Conservation (phyloP, 1,140 invertebrate genomes). For the Sinonovacula constricta region DNA sequence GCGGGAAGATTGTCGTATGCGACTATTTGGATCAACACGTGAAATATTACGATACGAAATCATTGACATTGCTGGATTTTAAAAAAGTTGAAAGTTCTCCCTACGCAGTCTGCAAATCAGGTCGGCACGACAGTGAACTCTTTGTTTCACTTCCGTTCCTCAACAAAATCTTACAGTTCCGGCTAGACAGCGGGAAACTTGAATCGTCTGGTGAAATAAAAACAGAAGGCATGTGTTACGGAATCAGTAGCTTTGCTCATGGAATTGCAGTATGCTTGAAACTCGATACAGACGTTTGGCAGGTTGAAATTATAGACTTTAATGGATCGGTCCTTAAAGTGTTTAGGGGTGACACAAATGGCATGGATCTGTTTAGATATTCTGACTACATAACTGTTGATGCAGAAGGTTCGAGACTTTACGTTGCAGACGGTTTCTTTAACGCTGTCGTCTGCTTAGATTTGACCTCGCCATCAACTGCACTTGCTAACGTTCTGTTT, state of each 20-base stretch:
- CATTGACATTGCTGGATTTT: constrained; percentile 30
- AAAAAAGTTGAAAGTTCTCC: constrained; percentile 10
- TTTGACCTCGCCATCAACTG: constrained; percentile 24
- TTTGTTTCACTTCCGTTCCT: constrained; percentile 35
- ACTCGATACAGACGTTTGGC: constrained; percentile 32
- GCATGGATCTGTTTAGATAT: constrained; percentile 24
- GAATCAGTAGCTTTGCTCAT: constrained; percentile 14
- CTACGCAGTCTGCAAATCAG: constrained; percentile 33
- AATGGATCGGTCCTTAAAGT: constrained; percentile 23
- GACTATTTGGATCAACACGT: constrained; percentile 36
- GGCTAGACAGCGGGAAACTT: constrained; percentile 6
- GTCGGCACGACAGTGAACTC: constrained; percentile 2
- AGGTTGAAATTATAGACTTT: constrained; percentile 33
- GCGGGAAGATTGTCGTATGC: constrained; percentile 29
- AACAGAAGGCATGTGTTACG: constrained; percentile 43
- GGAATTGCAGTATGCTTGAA: constrained; percentile 31
- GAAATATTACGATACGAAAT: constrained; percentile 44
- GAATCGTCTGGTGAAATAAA: constrained; percentile 10
- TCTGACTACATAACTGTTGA: constrained; percentile 37
- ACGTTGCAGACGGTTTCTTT: constrained; percentile 29
- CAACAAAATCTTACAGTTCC: constrained; percentile 20
- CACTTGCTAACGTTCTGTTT: constrained; percentile 17
- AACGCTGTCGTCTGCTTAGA: constrained; percentile 27
- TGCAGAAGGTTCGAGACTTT: constrained; percentile 16
- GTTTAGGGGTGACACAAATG: constrained; percentile 30